Conservation (phyloP, 1,140 invertebrate genomes). For the Archegozetes longisetosus region DNA sequence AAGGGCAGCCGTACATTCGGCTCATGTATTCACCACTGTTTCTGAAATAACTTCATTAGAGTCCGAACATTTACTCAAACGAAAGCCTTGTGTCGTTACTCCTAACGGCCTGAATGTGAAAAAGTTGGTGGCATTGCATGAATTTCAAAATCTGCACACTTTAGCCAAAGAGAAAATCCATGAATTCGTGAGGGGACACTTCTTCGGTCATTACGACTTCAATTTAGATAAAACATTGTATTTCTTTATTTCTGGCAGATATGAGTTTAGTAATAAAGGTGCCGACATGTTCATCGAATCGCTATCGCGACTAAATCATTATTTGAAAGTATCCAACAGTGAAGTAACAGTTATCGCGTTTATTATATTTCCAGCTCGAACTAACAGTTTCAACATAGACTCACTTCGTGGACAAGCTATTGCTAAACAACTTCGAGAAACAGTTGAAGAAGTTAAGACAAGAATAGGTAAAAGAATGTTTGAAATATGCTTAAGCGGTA, state of each 20-base stretch:
- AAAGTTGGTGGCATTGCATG: conserved; percentile 96
- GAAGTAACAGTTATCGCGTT: conserved; percentile 94
- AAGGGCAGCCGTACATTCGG: conserved; percentile 74
- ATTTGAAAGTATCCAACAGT: conserved; percentile 68
- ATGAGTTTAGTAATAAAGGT: conserved; percentile 98
- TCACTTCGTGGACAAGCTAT: conserved; percentile 90
- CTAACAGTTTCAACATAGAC: conserved; percentile 99
- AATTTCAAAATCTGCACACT: conserved; percentile 98
- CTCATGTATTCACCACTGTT: conserved; percentile 94
- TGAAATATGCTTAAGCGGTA: conserved; percentile 76
- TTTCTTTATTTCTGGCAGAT: conserved; percentile 96
- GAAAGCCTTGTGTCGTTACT: conserved; percentile 92
- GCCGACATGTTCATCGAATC: conserved; percentile 98
- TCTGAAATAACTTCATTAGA: conserved; percentile 91
- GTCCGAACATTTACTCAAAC: conserved; percentile 83
- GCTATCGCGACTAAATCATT: conserved; percentile 86
- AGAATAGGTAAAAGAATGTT: conserved; percentile 90
- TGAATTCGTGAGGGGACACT: conserved; percentile 93
- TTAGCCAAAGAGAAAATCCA: conserved; percentile 95
- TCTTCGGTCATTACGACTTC: conserved; percentile 98
- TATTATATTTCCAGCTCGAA: conserved; percentile 91
- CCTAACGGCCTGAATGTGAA: conserved; percentile 98
- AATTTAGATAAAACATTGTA: conserved; percentile 97
- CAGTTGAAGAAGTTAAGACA: conserved; percentile 84
- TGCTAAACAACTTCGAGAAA: conserved; percentile 87